These are phyloP conservation scores for Nomia melanderi DNA, from an alignment of 1,140 invertebrate genomes.

Conservation along the genomic window DNA sequence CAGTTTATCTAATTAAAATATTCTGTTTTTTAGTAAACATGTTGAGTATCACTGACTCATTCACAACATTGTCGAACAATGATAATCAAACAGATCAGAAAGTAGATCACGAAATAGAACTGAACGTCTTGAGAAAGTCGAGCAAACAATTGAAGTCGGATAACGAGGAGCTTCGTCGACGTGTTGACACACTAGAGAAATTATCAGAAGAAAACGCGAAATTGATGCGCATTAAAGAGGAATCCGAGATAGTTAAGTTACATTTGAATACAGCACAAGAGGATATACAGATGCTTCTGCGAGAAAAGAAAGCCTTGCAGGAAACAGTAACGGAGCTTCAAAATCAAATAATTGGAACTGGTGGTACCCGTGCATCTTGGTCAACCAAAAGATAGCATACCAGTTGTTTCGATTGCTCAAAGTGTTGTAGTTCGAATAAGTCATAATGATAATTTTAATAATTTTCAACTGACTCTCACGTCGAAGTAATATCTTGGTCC, in stretches of 20 bases:
- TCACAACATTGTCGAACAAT: slow-evolving; percentile 48
- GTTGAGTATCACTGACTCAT: slow-evolving; percentile 44
- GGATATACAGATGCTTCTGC: slow-evolving; percentile 85
- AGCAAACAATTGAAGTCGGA: slow-evolving; percentile 83
- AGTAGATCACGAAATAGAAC: slow-evolving; percentile 77
- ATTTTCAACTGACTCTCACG: slow-evolving; percentile 1
- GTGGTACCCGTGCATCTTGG: slow-evolving; percentile 77
- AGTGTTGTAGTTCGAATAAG: slow-evolving; percentile 81
- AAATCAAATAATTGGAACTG: slow-evolving; percentile 78
- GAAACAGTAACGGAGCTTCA: slow-evolving; percentile 85
- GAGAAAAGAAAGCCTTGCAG: slow-evolving; percentile 88
- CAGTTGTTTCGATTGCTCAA: slow-evolving; percentile 84
- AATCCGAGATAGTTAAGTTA: slow-evolving; percentile 83
- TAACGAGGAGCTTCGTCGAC: slow-evolving; percentile 84
- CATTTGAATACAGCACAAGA: slow-evolving; percentile 86
- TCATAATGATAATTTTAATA: slow-evolving; percentile 56
- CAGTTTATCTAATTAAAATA: slow-evolving; percentile 20
- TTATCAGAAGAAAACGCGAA: slow-evolving; percentile 84
- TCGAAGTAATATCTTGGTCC: neutral
- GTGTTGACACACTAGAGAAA: slow-evolving; percentile 83
- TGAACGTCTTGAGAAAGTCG: slow-evolving; percentile 80
- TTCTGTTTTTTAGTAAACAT: slow-evolving; percentile 64
- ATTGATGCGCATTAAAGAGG: slow-evolving; percentile 83
- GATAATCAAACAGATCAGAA: slow-evolving; percentile 57
- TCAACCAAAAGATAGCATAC: slow-evolving; percentile 86